Conservation (phyloP, 2,888 invertebrate species). For the Drosophila anomelani region DNA sequence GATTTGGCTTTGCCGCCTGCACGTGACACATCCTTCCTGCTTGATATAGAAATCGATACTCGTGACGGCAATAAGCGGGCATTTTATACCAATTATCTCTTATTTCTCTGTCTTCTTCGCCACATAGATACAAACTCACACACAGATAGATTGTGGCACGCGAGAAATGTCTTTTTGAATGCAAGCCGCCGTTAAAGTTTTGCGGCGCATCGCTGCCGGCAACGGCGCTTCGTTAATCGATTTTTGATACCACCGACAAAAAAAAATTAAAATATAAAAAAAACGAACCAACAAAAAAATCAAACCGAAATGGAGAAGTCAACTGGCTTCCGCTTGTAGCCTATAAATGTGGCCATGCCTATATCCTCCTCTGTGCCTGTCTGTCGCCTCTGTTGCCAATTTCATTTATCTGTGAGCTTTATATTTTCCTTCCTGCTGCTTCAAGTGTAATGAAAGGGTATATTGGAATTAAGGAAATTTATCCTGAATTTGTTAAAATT, state of each 20-base stretch:
- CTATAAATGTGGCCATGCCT: conserved; percentile 31
- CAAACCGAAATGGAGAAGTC: conserved; percentile 48
- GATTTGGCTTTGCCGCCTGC: conserved; percentile 55
- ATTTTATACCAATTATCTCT: conserved; percentile 75
- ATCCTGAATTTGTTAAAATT: background rate
- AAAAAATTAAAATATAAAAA: conserved; percentile 4
- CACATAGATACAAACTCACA: conserved; percentile 25
- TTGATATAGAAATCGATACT: conserved; percentile 74
- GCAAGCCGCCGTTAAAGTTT: conserved; percentile 54
- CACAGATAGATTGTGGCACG: conserved; percentile 31
- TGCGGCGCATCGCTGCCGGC: conserved; percentile 43
- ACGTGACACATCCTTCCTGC: conserved; percentile 65
- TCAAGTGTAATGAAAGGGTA: conserved; percentile 9
- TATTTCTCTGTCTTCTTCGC: conserved; percentile 32
- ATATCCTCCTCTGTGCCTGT: conserved; percentile 41
- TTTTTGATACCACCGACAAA: conserved; percentile 64
- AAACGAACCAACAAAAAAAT: background rate
- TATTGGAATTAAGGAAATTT: background rate
- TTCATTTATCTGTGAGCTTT: conserved; percentile 73
- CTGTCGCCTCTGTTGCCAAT: conserved; percentile 66
- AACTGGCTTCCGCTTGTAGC: conserved; percentile 48
- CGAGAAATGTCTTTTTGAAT: conserved; percentile 67
- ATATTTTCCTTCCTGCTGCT: conserved; percentile 39
- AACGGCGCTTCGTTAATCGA: conserved; percentile 71
- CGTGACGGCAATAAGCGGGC: conserved; percentile 73